Evolutionary conservation across 2,888 invertebrate genomes (phyloP).

Genomic region (Scaptodrosophila latifasciaeformis): DNA sequence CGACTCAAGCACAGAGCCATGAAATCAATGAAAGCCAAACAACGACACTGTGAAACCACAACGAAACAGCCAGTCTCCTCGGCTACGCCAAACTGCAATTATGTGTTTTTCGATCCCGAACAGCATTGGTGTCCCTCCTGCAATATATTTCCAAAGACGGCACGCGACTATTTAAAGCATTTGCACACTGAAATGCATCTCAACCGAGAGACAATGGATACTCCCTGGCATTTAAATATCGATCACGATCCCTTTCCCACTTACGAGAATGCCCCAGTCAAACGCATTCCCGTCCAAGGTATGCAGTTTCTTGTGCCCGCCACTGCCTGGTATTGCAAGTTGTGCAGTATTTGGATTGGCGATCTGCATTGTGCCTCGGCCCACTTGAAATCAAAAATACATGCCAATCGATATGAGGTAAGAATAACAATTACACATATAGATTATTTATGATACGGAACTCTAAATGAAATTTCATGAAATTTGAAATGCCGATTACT

Average conservation of each 20-base stretch:
- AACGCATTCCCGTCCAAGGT: conserved; percentile 89
- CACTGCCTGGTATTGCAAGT: conserved; percentile 92
- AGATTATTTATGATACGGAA: background rate
- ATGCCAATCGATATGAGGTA: conserved; percentile 88
- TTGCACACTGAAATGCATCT: conserved; percentile 87
- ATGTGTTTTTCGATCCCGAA: conserved; percentile 91
- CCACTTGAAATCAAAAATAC: conserved; percentile 86
- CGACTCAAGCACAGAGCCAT: conserved; percentile 73
- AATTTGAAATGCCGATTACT: too few relatives aligned
- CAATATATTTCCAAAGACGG: conserved; percentile 89
- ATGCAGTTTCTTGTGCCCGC: conserved; percentile 91
- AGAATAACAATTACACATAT: conserved; percentile 68
- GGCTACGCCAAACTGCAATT: conserved; percentile 78
- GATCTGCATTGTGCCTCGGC: conserved; percentile 91
- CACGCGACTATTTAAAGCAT: conserved; percentile 89
- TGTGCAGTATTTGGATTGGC: conserved; percentile 91
- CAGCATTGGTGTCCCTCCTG: conserved; percentile 93
- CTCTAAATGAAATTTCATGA: too few relatives aligned
- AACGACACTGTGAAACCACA: conserved; percentile 41
- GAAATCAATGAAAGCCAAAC: conserved; percentile 73
- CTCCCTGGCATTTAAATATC: conserved; percentile 73
- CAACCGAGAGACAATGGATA: conserved; percentile 69
- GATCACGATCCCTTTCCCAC: conserved; percentile 79
- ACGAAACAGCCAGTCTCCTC: background rate
- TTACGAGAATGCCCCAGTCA: conserved; percentile 82